phyloP scores from a whole-genome alignment of 2,888 invertebrate genomes.

The Endotricha flammealis region DNA sequence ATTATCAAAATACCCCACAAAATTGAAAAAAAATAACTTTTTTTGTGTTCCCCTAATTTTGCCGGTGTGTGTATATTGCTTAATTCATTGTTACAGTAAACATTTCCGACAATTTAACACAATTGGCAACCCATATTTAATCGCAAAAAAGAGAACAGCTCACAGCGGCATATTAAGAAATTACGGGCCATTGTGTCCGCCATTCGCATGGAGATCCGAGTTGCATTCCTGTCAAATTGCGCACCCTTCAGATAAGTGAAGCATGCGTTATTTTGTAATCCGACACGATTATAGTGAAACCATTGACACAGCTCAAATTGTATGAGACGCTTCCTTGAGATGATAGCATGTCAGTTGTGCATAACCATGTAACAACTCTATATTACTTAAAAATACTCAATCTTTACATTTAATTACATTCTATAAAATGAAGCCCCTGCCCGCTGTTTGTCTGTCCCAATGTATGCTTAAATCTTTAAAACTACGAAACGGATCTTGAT shows the following conservation, averaged over 20 bases:
- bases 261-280: slow-evolving; percentile 46
- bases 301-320: slow-evolving; percentile 25
- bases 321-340: slow-evolving; percentile 26
- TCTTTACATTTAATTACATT: no score
- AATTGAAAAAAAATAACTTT: no score
- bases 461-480: no score
- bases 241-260: slow-evolving; percentile 31
- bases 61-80: no score
- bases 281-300: slow-evolving; percentile 26
- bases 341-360: slow-evolving; percentile 13
- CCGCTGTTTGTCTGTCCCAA: no score
- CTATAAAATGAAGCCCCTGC: slow-evolving; percentile 3
- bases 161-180: slow-evolving; percentile 23
- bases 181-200: slow-evolving; percentile 25
- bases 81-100: no score
- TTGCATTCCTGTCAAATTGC: slow-evolving; percentile 44
- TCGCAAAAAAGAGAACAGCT: slow-evolving; percentile 23
- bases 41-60: no score
- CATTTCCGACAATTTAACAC: no score
- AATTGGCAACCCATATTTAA: slow-evolving; percentile 24
- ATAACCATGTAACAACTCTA: not conserved
- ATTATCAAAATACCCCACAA: no score
- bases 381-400: no score
- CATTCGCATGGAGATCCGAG: slow-evolving; percentile 10
- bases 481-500: no score